phyloP scores from a whole-genome alignment of 2,113 vertebrate genomes.

The Acrocephalus arundinaceus region DNA sequence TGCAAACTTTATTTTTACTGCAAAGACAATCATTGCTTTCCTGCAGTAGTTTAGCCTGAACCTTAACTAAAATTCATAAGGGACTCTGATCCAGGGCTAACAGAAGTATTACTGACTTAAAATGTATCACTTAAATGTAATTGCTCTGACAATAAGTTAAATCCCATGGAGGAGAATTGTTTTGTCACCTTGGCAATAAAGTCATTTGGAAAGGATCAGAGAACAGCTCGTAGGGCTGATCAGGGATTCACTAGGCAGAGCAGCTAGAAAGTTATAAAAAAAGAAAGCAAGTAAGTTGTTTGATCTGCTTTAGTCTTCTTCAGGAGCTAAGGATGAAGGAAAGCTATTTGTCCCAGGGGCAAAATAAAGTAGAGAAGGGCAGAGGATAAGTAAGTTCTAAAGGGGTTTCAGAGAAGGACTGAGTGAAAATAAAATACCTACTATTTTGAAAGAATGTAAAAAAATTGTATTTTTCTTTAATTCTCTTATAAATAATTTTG shows the following conservation, averaged over 20 bases:
- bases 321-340: not conserved
- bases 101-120: conserved; percentile 5
- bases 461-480: not conserved
- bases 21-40: not conserved
- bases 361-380: not conserved
- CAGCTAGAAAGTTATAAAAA: conserved; percentile 10
- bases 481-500: not conserved
- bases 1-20: not conserved
- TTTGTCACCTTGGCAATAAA: conserved; percentile 53
- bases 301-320: conserved; percentile 35
- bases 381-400: not conserved
- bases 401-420: not conserved
- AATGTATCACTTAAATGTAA: not conserved
- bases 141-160: conserved; percentile 11
- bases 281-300: not conserved
- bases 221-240: conserved; percentile 28
- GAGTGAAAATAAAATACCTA: not conserved
- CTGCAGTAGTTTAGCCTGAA: not conserved
- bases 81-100: not conserved
- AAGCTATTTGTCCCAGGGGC: not conserved
- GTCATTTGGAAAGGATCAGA: conserved; percentile 36
- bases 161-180: not conserved
- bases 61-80: not conserved
- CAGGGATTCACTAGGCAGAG: conserved; percentile 23
- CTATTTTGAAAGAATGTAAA: not conserved